Evolutionary conservation across 2,113 vertebrate genomes (phyloP).

Genomic region (Cnemophilus loriae): DNA sequence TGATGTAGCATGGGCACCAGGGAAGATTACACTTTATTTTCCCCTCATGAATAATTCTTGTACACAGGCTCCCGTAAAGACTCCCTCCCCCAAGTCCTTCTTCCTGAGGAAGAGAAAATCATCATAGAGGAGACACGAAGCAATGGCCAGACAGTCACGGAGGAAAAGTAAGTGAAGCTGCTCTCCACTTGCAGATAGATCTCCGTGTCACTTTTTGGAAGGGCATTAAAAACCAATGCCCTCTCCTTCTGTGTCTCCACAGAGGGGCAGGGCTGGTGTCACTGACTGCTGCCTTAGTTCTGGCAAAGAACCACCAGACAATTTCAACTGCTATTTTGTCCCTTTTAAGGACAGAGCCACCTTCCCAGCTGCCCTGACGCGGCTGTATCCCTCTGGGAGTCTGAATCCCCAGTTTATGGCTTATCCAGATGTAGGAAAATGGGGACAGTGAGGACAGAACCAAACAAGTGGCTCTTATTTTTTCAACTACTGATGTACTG

Average conservation of each 20-base stretch:
- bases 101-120: slow-evolving; percentile 96
- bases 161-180: slow-evolving; percentile 86
- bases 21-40: background rate
- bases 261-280: background rate
- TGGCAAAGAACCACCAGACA: background rate
- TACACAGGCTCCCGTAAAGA: slow-evolving; percentile 85
- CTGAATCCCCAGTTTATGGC: background rate
- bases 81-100: slow-evolving; percentile 86
- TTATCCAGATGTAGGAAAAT: background rate
- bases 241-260: background rate
- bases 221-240: background rate
- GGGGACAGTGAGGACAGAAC: background rate
- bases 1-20: background rate
- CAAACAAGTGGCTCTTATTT: background rate
- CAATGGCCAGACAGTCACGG: slow-evolving; percentile 89
- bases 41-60: background rate
- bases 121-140: slow-evolving; percentile 94
- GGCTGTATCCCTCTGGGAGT: background rate
- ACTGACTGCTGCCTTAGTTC: background rate
- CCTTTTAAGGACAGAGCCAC: background rate
- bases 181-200: background rate
- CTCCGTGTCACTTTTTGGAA: background rate
- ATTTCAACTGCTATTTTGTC: background rate
- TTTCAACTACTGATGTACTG: background rate
- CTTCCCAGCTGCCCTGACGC: background rate